These are phyloP conservation scores for Philonicus albiceps DNA, from an alignment of 2,888 invertebrate genomes.

Conservation along the genomic window DNA sequence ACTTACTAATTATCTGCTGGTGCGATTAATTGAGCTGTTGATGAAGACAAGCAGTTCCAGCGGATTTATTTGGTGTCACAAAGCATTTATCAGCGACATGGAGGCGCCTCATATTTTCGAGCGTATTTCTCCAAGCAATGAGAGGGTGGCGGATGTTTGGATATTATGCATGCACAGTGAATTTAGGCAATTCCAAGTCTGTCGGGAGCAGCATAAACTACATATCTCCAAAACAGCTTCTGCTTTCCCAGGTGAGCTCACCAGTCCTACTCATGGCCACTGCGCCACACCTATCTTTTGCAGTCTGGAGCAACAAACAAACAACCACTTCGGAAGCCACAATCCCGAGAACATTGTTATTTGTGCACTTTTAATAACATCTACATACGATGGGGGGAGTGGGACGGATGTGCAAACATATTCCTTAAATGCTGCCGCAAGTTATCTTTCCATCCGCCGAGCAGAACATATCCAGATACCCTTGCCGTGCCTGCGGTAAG, in stretches of 20 bases:
- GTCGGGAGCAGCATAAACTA: neutral
- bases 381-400: neutral
- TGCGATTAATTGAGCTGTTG: conserved; percentile 24
- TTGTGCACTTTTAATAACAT: neutral
- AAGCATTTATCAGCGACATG: neutral
- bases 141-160: neutral
- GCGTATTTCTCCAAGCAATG: too few species aligned
- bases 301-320: neutral
- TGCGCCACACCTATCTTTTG: neutral
- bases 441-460: conserved; percentile 9
- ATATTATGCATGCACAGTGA: neutral
- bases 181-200: neutral
- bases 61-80: conserved; percentile 3
- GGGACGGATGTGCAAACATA: neutral
- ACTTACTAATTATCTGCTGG: conserved; percentile 16
- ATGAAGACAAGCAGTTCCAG: neutral
- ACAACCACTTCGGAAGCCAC: neutral
- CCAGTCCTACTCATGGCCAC: neutral
- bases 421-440: neutral
- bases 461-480: neutral
- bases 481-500: neutral
- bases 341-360: conserved; percentile 14
- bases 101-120: neutral
- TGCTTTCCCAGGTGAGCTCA: neutral
- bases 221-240: neutral